Base-by-base conservation (phyloP, 2,797 vertebrate species). In the Salarias fasciatus region DNA sequence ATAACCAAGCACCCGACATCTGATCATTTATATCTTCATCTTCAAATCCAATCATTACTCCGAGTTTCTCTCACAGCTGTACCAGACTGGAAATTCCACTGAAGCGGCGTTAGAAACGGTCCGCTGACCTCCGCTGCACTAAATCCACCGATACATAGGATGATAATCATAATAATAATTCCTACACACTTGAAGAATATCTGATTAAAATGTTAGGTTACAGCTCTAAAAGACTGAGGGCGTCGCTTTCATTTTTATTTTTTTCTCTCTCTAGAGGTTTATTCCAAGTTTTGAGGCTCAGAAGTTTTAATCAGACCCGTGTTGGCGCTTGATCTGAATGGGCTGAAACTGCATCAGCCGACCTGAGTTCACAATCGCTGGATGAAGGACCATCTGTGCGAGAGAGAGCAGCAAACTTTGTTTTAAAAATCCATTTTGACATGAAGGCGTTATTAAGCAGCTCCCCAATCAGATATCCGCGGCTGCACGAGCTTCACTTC, bases 141-240 rank as follows among this genome's bases (percentile, higher is more conserved):
- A 65, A 55, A 59, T 43, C 59, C 54, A 72, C 64, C 59, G 58
- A 72, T 65, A 62, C 46, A 43, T 31, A 63, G 50, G 69, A 12
- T 36, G 50, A 72, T 63, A 49, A 79, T 79, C 53, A 56, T 46
- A 46, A 53, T 61, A 30, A 63, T 64, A 50, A 78, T 72, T 55
- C 72, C 71, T 77, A 63, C 35, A 70, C 61, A 43, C 0, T 33
- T 65, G 60, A 76, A 51, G 31, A 53, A 63, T 52, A 62, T 70
- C 59, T 78, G 60, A 80, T 73, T 77, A 56, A 70, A 63, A 75
- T 72, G 46, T 79, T 72, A 44, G 15, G 11, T 63, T 70, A 35
- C 46, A 63, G 38, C 63, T 72, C 0, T 40, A 69, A 60, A 56
- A 54, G 49, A 53, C 50, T 14, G 5, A 66, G 44, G 18, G 48